A percentile compares a stretch with the other conserved stretches of the same genome.
These are phyloP conservation scores for Steinernema scapterisci DNA, from an alignment of 2,888 invertebrate species.

Conservation along the genomic window DNA sequence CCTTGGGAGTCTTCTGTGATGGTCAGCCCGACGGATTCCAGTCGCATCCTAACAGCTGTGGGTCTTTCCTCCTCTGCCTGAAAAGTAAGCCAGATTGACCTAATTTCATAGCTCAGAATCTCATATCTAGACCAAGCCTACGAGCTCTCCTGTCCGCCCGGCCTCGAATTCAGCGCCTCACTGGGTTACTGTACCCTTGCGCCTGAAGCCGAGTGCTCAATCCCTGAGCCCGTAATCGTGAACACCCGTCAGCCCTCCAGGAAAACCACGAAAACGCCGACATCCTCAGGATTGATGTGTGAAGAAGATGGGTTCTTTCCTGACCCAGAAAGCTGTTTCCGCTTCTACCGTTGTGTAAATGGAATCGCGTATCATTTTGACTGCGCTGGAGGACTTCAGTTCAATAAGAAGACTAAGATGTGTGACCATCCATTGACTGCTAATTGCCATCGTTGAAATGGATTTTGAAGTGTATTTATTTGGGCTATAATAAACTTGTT, in stretches of 20 bases:
- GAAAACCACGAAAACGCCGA: slow-evolving; percentile 17
- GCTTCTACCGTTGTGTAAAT: slow-evolving; percentile 63
- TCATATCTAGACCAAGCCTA: slow-evolving; percentile 46
- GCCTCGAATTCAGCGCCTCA: slow-evolving; percentile 52
- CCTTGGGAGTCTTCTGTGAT: slow-evolving; percentile 42
- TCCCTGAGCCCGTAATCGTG: background rate
- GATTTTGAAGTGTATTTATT: no score
- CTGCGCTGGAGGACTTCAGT: slow-evolving; percentile 60
- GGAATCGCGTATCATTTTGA: slow-evolving; percentile 63
- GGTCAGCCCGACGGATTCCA: slow-evolving; percentile 58
- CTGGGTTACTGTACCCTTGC: slow-evolving; percentile 55
- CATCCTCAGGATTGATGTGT: slow-evolving; percentile 54
- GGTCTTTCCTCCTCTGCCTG: slow-evolving; percentile 57
- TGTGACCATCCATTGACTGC: slow-evolving; percentile 62
- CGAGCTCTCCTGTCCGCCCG: slow-evolving; percentile 53
- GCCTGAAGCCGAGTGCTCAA: slow-evolving; percentile 41
- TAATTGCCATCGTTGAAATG: no score
- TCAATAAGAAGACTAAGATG: slow-evolving; percentile 54
- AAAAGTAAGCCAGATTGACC: slow-evolving; percentile 40
- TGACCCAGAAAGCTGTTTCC: slow-evolving; percentile 50
- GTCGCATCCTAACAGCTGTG: slow-evolving; percentile 43
- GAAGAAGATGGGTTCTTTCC: slow-evolving; percentile 61
- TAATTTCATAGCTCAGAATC: background rate
- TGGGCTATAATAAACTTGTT: no score
- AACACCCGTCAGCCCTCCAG: slow-evolving; percentile 15